A percentile compares a stretch with the other conserved stretches of the same genome.
Evolutionary conservation across 1,140 invertebrate species (phyloP).

Genomic region (Drosophila nannoptera): DNA sequence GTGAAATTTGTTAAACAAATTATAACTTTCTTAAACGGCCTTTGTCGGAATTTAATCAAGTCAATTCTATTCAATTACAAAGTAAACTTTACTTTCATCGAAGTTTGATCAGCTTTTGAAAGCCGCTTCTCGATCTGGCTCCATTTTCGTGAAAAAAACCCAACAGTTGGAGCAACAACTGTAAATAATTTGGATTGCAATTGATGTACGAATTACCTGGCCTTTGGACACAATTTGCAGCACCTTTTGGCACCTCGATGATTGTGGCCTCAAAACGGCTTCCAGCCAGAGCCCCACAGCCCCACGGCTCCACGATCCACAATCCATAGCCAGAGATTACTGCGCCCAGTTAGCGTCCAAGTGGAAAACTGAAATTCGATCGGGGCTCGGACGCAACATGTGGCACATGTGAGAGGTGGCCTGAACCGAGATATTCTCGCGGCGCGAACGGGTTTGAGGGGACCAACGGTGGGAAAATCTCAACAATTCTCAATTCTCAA

Average conservation of each 20-base stretch:
- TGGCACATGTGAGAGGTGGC: constrained; percentile 21
- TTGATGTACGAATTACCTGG: constrained; percentile 18
- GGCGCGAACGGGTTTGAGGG: constrained; percentile 26
- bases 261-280: not conserved
- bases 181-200: not conserved
- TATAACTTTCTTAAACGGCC: constrained; percentile 1
- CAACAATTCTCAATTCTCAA: constrained; percentile 36
- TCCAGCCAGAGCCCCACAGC: not conserved
- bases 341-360: too few species aligned
- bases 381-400: not conserved
- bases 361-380: not conserved
- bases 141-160: not conserved
- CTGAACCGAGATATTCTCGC: not conserved
- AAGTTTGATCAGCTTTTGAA: not conserved
- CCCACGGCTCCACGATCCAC: too few species aligned
- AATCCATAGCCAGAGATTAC: too few species aligned
- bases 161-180: not conserved
- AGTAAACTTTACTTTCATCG: not conserved
- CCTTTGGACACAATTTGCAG: constrained; percentile 23
- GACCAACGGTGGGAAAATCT: constrained; percentile 22
- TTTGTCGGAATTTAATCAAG: not conserved
- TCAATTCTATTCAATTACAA: constrained; percentile 4
- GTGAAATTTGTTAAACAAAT: constrained; percentile 28
- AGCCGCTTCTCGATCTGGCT: not conserved
- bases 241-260: constrained; percentile 1